A percentile compares a stretch with the other conserved stretches of the same genome.
These are phyloP conservation scores for Ennomos fuscantarius DNA, from an alignment of 2,888 invertebrate genomes.

Conservation along the genomic window DNA sequence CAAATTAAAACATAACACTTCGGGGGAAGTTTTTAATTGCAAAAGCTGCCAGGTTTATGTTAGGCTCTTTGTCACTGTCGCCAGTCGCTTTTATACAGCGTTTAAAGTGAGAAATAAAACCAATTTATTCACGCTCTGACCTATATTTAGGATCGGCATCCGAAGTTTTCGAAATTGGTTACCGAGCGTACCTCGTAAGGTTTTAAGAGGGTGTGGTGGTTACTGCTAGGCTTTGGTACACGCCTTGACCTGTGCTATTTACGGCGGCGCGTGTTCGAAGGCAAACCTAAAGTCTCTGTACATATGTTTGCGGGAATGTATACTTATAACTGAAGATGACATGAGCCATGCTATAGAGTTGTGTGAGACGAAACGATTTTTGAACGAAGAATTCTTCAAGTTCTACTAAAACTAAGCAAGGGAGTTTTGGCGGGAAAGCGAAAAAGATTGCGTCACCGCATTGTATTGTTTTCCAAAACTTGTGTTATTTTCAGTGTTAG, in stretches of 20 bases:
- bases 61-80: constrained; percentile 29
- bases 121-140: constrained; percentile 40
- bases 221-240: constrained; percentile 16
- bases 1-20: constrained; percentile 31
- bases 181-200: constrained; percentile 20
- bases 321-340: constrained; percentile 26
- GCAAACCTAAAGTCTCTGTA: constrained; percentile 26
- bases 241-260: constrained; percentile 41
- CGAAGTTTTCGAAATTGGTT: constrained; percentile 27
- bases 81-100: constrained; percentile 26
- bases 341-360: constrained; percentile 6
- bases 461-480: too few relatives aligned
- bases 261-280: constrained; percentile 34
- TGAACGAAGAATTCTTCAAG: not conserved
- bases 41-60: constrained; percentile 24
- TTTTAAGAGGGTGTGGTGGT: constrained; percentile 20
- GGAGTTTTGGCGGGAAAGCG: too few relatives aligned
- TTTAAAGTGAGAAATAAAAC: constrained; percentile 36
- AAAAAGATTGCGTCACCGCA: too few relatives aligned
- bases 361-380: not conserved
- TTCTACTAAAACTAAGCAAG: too few relatives aligned
- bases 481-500: too few relatives aligned
- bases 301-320: constrained; percentile 31
- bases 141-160: constrained; percentile 31
- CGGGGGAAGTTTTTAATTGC: constrained; percentile 31